Percentiles rank a stretch among this genome's conserved stretches.
Conservation (phyloP, 2,797 vertebrate genomes). For the Coregonus suidteri region DNA sequence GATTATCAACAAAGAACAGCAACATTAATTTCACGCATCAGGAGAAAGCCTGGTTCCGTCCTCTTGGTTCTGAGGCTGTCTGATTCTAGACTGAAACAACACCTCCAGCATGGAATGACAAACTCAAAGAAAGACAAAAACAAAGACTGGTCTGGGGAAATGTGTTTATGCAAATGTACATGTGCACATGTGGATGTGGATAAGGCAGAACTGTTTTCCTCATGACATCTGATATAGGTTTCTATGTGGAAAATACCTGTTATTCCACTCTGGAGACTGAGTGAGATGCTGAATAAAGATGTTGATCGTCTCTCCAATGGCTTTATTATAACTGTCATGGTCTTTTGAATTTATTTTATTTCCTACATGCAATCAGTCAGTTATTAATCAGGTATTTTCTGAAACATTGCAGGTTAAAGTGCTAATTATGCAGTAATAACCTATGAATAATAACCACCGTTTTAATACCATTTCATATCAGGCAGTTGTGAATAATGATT, state of each 20-base stretch:
- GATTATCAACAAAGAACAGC: slow-evolving; percentile 66
- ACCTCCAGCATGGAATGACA: slow-evolving; percentile 40
- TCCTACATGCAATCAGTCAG: background rate
- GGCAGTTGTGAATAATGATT: too few relatives aligned
- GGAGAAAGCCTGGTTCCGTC: slow-evolving; percentile 33
- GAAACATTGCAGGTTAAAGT: too few relatives aligned
- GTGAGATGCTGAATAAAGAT: background rate
- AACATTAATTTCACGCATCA: slow-evolving; percentile 63
- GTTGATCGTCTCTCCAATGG: background rate
- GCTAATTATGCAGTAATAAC: too few relatives aligned
- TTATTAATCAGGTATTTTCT: too few relatives aligned
- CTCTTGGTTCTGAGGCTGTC: slow-evolving; percentile 20
- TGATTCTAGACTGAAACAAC: slow-evolving; percentile 32
- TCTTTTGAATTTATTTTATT: background rate
- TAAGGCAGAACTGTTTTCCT: slow-evolving; percentile 16
- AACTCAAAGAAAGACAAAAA: slow-evolving; percentile 24
- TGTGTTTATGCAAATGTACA: slow-evolving; percentile 32
- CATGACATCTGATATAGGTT: slow-evolving; percentile 13
- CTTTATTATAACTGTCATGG: background rate
- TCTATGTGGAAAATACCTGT: slow-evolving; percentile 12
- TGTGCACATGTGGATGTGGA: slow-evolving; percentile 26
- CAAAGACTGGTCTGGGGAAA: slow-evolving; percentile 34
- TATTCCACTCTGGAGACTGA: background rate
- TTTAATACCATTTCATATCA: too few relatives aligned
- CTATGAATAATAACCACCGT: too few relatives aligned